These are phyloP conservation scores for Callyntrura guangdongensis DNA, from an alignment of 2,888 invertebrate species.

Conservation along the genomic window DNA sequence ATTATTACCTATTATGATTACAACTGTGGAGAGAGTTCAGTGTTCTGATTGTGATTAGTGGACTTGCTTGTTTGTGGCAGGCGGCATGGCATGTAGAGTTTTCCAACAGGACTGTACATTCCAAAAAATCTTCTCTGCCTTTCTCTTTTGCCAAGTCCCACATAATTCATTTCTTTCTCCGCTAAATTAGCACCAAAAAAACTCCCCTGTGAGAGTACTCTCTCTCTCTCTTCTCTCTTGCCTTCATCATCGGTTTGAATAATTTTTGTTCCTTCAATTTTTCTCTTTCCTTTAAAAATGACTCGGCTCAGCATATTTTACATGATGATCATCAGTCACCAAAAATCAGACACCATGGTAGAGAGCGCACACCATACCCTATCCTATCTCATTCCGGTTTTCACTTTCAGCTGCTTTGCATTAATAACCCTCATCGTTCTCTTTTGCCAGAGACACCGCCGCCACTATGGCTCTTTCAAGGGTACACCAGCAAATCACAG, in stretches of 20 bases:
- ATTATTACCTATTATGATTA: constrained; percentile 27
- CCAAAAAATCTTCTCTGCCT: not conserved
- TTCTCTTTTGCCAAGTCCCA: not conserved
- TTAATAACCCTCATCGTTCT: constrained; percentile 61
- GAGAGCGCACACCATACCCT: not conserved
- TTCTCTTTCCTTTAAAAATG: not conserved
- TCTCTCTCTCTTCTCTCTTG: not conserved
- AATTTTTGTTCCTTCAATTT: not conserved
- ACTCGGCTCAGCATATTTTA: constrained; percentile 36
- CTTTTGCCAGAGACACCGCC: not conserved
- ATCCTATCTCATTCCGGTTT: constrained; percentile 42
- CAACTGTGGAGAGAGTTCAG: not conserved
- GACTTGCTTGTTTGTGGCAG: constrained; percentile 43
- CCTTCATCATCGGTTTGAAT: not conserved
- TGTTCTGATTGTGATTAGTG: constrained; percentile 42
- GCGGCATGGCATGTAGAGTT: constrained; percentile 26
- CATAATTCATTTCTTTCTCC: constrained; percentile 42
- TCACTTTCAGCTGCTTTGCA: constrained; percentile 76
- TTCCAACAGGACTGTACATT: not conserved
- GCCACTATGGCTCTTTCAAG: no score
- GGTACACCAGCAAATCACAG: not conserved
- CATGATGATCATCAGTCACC: constrained; percentile 50
- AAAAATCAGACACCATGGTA: constrained; percentile 34
- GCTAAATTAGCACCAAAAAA: constrained; percentile 44
- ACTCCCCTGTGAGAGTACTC: no score